Evolutionary conservation across 2,888 invertebrate species (phyloP), one percentile per base, ranked within the genome.

Genomic region (Philopedon plagiatum): DNA sequence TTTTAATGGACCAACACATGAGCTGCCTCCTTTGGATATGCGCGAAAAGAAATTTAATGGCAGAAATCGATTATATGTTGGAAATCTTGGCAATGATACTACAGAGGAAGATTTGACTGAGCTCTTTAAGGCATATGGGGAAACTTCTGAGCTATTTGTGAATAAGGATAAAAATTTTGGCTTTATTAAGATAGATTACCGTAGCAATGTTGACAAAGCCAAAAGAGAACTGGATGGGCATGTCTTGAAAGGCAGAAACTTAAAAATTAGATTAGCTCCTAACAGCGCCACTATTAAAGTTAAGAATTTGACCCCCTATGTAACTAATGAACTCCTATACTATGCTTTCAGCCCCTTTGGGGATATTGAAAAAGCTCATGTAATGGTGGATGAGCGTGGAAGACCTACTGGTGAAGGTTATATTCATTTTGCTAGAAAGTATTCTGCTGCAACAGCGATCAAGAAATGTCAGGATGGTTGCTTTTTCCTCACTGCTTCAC

Each of bases 101-200:
- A 92, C 92, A 1, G 98, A 98, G 83, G 94, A 94, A 56, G 98
- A 99, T 82, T 89, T 99, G 66, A 90, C 90, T 65, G 91, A 91
- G 75, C 85, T 98, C 84, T 99, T 99, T 85, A 89, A 91, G 71
- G 90, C 92, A 37, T 97, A 90, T 86, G 99, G 99, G 29, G 98
- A 98, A 88, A 90, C 94, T 51, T 91, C 94, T 9, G 98, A 99
- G 85, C 87, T 96, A 29, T 99, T 97, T 84, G 88, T 98, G 13
- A 98, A 98, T 85, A 93, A 96, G 74, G 94, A 95, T 72, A 98
- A 98, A 85, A 97, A 97, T 83, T 99, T 99, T 87, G 98, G 97
- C 29, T 99, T 99, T 85, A 92, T 98, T 65, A 91, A 96, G 86
- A 87, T 97, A 91, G 98, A 98, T 85, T 98, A 93, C 81, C 92